phyloP scores from a whole-genome alignment of 1,140 invertebrate genomes.

The Drosophila funebris region DNA sequence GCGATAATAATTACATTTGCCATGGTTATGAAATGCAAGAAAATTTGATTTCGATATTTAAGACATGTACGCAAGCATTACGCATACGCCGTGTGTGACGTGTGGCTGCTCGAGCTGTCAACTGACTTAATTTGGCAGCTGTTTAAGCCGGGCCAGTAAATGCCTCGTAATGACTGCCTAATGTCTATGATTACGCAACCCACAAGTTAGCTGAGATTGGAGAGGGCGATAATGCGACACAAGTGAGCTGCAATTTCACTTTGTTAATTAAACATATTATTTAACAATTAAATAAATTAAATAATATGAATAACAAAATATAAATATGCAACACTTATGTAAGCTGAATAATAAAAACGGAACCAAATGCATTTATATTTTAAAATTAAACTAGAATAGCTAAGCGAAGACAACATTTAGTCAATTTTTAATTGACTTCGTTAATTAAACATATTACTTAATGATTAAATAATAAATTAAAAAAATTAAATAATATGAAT shows the following conservation, averaged over 20 bases:
- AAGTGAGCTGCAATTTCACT: constrained; percentile 12
- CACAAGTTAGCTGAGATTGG: not conserved
- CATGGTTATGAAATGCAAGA: constrained; percentile 63
- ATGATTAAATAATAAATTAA: not conserved
- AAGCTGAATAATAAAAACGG: no score
- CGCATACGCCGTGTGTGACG: constrained; percentile 56
- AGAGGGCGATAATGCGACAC: constrained; percentile 5
- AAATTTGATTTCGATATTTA: constrained; percentile 61
- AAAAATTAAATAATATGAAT: not conserved
- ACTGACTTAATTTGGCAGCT: constrained; percentile 19
- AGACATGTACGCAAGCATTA: constrained; percentile 64
- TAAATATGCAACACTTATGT: not conserved
- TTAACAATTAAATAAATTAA: not conserved
- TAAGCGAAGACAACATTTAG: no score
- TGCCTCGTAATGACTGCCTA: not conserved
- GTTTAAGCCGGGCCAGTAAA: constrained; percentile 1
- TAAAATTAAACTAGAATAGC: no score
- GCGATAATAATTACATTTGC: constrained; percentile 67
- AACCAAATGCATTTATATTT: no score
- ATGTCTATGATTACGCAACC: constrained; percentile 21
- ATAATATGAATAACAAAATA: not conserved
- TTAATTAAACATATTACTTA: not conserved
- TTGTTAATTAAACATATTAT: not conserved
- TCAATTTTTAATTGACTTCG: no score
- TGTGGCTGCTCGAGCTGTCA: not conserved